Base-by-base conservation (phyloP, 1,140 invertebrate species). In the Drosophila navojoa region DNA sequence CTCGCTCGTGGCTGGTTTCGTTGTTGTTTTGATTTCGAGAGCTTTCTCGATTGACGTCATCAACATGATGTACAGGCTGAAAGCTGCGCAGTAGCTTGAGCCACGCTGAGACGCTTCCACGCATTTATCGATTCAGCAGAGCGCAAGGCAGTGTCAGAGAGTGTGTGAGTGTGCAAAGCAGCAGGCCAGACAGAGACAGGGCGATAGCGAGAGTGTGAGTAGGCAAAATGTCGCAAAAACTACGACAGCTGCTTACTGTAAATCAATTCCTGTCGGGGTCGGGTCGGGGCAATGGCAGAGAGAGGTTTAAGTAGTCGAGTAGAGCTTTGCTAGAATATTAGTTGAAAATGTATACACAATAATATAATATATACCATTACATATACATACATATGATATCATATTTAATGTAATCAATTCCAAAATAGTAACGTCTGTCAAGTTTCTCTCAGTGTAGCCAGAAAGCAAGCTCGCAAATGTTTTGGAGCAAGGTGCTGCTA, bases 21-120 rank as follows among this genome's bases (percentile, higher is more conserved):
- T 78, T 79, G 73, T 85, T 79, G 76, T 73, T 84, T 73, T 85
- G 77, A 57, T 62, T 42, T 67, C 38, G 25, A 45, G 47, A 91
- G 90, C 90, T 91, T 85, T 86, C 77, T 70, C 84, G 64, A 91
- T 91, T 91, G 89, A 91, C 90, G 90, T 91, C 90, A 91, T 91
- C 84, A 79, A 55, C 74, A 59, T 55, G 69, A 69, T 71, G 68
- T 79, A 79, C 68, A 80, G 82, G 54, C 68, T 60, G 64, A 87
- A 89, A 89, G 76, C 84, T 91, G 89, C 89, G 89, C 89, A 85
- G 63, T 73, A 76, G 61, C 50, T 53, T 58, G 62, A 60, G 47
- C 77, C 77, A 72, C 79, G 76, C 64, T 77, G 81, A 63, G 78
- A 78, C 66, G 57, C 52, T 78, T 75, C 84, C 84, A 87, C 84